Base-by-base conservation (phyloP, 2,113 vertebrate genomes). In the Sprattus sprattus region DNA sequence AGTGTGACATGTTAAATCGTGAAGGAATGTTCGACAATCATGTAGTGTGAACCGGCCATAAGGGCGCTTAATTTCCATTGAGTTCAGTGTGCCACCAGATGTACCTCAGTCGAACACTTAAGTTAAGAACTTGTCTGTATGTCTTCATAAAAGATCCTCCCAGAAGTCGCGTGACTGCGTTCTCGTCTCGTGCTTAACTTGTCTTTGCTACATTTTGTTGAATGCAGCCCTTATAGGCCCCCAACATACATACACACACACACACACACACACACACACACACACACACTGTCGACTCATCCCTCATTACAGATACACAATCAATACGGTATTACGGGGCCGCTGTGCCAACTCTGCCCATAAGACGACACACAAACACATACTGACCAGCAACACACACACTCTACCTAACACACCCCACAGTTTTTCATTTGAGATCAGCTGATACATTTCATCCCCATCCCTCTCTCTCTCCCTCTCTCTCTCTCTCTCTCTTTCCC, bases 221-320 rank as follows among this genome's bases (percentile, higher is more conserved):
- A 28, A 6, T 28, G 6, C 25, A 78, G 15, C 71, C 0, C 60
- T 64, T 64, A 13, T 15, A 78, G 0, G 4, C 71, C 15, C 15
- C 28, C 71, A 10, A 71, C 57, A 64, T 18, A 64, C 9, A 64
- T 18, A 71, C 10, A 71, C 25, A 71, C 25, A 71, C 64, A 71
- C 25, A 32, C 71, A 78, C 71, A 78, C 25, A 75, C 67, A 28
- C 67, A 32, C n/a, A 32, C 67, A 75, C 67, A 75, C 67, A 75
- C 67, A 75, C 25, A 75, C 67, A 75, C 25, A 0, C 71, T 78
- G 28, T 32, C 39, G 71, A 44, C 71, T 39, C 3, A 39, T 78
- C 28, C 71, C 71, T 78, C 71, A 78, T 78, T 78, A 78, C 71
- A 78, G 71, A 78, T 78, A 78, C 39, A 32, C 71, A 78, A 78